Percentiles rank a stretch among this genome's conserved stretches.
Evolutionary conservation across 2,888 invertebrate genomes (phyloP).

Genomic region (Erebia epiphron): DNA sequence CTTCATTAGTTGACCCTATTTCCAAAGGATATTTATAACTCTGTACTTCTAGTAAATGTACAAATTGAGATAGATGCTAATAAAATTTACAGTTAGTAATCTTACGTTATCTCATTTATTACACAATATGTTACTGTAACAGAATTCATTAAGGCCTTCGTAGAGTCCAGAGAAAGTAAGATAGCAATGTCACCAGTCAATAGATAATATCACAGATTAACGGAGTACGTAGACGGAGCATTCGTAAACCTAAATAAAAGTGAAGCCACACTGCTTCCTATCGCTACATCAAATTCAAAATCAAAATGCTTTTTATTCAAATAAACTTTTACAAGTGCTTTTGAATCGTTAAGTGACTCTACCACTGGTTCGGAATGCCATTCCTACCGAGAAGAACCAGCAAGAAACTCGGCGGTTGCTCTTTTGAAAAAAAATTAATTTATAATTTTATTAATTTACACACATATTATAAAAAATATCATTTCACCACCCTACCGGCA

Average conservation of each 20-base stretch:
- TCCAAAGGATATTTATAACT: background rate
- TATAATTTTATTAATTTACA: too few relatives aligned
- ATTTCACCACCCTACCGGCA: too few relatives aligned
- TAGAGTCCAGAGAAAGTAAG: slow-evolving; percentile 16
- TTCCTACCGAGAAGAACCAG: too few relatives aligned
- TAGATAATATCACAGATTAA: background rate
- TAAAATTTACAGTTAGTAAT: background rate
- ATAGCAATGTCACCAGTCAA: slow-evolving; percentile 18
- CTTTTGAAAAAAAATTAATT: too few relatives aligned
- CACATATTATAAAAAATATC: too few relatives aligned
- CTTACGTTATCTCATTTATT: slow-evolving; percentile 11
- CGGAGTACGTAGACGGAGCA: background rate
- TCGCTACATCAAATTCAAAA: background rate
- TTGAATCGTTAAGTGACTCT: too few relatives aligned
- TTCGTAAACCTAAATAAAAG: background rate
- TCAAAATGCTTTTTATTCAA: too few relatives aligned
- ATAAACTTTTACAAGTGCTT: too few relatives aligned
- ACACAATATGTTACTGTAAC: slow-evolving; percentile 20
- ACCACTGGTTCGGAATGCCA: too few relatives aligned
- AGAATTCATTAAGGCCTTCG: slow-evolving; percentile 15
- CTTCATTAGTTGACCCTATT: background rate
- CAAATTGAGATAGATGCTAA: slow-evolving; percentile 2
- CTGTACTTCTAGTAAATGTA: background rate
- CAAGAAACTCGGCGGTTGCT: too few relatives aligned
- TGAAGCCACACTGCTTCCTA: background rate